These are phyloP conservation scores for Forbesichthys papilliferus DNA, from an alignment of 2,113 vertebrate genomes.

Conservation along the genomic window DNA sequence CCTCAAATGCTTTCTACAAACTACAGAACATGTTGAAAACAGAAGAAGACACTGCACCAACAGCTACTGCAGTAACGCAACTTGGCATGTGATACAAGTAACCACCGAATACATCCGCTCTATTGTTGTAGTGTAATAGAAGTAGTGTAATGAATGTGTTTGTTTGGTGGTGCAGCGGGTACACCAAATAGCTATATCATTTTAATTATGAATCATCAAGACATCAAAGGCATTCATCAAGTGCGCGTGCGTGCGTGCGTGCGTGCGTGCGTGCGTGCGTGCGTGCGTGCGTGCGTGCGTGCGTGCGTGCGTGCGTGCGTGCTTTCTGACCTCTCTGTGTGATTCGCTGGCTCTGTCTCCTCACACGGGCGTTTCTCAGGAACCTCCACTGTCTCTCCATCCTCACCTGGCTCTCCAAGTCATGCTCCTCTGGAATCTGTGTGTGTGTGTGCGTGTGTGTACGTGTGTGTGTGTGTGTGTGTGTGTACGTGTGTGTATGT, in stretches of 20 bases:
- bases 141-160: too few species aligned
- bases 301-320: constrained; percentile 2
- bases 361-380: constrained; percentile 86
- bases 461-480: constrained; percentile 58
- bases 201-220: too few species aligned
- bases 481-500: constrained; percentile 38
- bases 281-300: not conserved
- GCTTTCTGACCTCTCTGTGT: constrained; percentile 84
- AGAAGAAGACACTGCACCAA: too few species aligned
- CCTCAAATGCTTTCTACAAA: too few species aligned
- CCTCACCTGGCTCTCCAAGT: constrained; percentile 92
- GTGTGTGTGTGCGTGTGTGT: not conserved
- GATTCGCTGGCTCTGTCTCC: constrained; percentile 86
- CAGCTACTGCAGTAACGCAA: too few species aligned
- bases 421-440: constrained; percentile 94
- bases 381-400: constrained; percentile 97
- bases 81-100: too few species aligned
- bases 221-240: too few species aligned
- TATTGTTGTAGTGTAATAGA: too few species aligned
- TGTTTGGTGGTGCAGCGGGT: too few species aligned
- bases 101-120: too few species aligned
- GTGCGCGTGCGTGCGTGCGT: not conserved
- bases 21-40: too few species aligned
- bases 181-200: too few species aligned
- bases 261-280: not conserved